Percentiles rank a stretch among this genome's conserved stretches.
Conservation (phyloP, 2,888 invertebrate genomes). For the Platynereis dumerilii region DNA sequence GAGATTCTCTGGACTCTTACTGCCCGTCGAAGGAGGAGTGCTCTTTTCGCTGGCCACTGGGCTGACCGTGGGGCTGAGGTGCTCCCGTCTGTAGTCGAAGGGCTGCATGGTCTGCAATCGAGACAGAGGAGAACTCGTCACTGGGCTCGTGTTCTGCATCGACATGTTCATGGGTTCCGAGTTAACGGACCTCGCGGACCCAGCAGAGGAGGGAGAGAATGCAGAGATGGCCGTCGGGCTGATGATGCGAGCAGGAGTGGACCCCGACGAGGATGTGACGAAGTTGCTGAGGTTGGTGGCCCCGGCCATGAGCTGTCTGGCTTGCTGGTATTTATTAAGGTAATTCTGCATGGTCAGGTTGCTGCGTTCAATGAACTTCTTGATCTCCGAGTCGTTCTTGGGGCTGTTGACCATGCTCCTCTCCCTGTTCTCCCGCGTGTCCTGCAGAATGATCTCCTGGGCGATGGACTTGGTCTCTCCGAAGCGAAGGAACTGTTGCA, state of each 20-base stretch:
- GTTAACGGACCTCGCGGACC: neutral
- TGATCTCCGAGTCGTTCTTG: conserved; percentile 24
- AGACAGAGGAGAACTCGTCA: conserved; percentile 78
- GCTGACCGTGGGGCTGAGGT: conserved; percentile 26
- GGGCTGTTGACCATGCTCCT: conserved; percentile 8
- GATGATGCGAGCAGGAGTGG: conserved; percentile 9
- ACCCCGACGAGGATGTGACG: neutral
- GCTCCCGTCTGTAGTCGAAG: conserved; percentile 78
- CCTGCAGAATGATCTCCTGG: conserved; percentile 70
- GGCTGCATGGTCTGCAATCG: conserved; percentile 95
- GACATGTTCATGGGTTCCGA: neutral
- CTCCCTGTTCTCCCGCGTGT: conserved; percentile 47
- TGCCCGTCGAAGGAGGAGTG: conserved; percentile 10
- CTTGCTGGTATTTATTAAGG: conserved; percentile 45
- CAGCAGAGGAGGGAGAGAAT: conserved; percentile 8
- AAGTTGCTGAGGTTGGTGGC: neutral
- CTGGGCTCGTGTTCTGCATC: conserved; percentile 64
- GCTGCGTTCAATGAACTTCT: conserved; percentile 29
- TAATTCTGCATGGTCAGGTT: conserved; percentile 55
- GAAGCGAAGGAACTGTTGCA: conserved; percentile 89
- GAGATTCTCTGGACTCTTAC: conserved; percentile 32
- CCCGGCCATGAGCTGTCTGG: neutral
- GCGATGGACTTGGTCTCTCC: conserved; percentile 86
- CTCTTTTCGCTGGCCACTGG: conserved; percentile 25
- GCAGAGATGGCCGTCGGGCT: conserved; percentile 13